Base-by-base conservation (phyloP, 2,888 invertebrate species). In the Epistrophe grossulariae region DNA sequence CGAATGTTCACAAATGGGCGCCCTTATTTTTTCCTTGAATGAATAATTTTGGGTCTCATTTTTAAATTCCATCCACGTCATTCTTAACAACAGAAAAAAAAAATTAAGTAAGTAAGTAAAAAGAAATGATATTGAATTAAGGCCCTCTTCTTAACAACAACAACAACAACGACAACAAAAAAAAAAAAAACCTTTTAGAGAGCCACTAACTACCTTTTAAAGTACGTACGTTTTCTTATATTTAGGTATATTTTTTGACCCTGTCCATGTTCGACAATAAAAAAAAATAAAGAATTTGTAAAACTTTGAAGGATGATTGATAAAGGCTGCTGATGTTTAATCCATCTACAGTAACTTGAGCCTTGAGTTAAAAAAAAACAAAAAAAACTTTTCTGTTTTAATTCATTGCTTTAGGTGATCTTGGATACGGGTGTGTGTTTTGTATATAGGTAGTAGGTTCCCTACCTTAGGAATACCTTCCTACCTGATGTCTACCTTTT, bases 1-100 rank as follows among this genome's bases (percentile, higher is more conserved):
- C 76, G 84, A 80, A 80, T 84, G 84, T 77, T 84, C 76, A 57
- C 55, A 84, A 79, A 84, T 73, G 68, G 73, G 73, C 40, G 74
- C 68, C 62, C 66, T 52, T 77, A 66, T 57, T 64, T 68, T 55
- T 72, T 62, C 45, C 68, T 19, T 73, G 81, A 78, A 81, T 85
- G 73, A 73, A 70, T 70, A 59, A 85, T 81, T 81, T 71, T 55
- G 11, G 52, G 60, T 19, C 24, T 57, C 31, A 15, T 64, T 71
- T 73, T 73, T 52, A 60, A 55, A 73, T 70, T 71, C 62, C 55
- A 57, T 50, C 60, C 57, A 40, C 59, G 66, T 55, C 19, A 59
- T 43, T 9, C 24, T 38, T 40, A 28, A 24, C 43, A 66, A 28
- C 2, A 66, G 10, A 35, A 50, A 38, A 38, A n/a, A 35, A 52